These are phyloP conservation scores for Polylopha cassiicola DNA, from an alignment of 2,888 invertebrate species.

Conservation along the genomic window DNA sequence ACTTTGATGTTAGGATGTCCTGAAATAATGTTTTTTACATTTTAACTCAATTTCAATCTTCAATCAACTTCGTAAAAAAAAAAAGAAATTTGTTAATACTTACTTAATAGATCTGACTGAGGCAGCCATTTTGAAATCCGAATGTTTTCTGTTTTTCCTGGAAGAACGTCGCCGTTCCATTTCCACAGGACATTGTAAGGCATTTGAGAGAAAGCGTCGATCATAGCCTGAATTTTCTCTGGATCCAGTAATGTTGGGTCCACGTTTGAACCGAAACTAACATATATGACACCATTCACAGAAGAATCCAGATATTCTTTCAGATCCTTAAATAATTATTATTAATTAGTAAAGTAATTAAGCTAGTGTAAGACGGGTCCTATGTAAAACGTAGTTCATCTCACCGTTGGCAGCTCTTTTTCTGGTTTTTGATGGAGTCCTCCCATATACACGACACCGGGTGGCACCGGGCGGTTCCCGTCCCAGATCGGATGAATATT, in stretches of 20 bases:
- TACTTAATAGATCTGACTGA: slow-evolving; percentile 43
- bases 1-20: slow-evolving; percentile 65
- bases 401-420: slow-evolving; percentile 54
- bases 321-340: slow-evolving; percentile 43
- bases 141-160: slow-evolving; percentile 37
- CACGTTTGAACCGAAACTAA: slow-evolving; percentile 52
- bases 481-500: slow-evolving; percentile 54
- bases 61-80: too few species aligned
- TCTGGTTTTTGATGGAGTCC: slow-evolving; percentile 52
- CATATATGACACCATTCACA: slow-evolving; percentile 46
- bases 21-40: too few species aligned
- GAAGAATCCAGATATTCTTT: slow-evolving; percentile 41
- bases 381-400: too few species aligned
- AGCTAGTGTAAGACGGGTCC: too few species aligned
- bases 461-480: slow-evolving; percentile 49
- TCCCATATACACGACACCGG: slow-evolving; percentile 53
- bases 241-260: slow-evolving; percentile 34
- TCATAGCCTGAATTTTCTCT: slow-evolving; percentile 27
- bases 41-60: too few species aligned
- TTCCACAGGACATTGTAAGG: slow-evolving; percentile 57
- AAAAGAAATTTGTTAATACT: too few species aligned
- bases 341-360: too few species aligned
- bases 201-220: slow-evolving; percentile 39
- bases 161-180: slow-evolving; percentile 41
- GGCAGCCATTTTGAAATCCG: slow-evolving; percentile 45